A percentile compares a stretch with the other conserved stretches of the same genome.
These are phyloP conservation scores for Pangasius macronema DNA, from an alignment of 2,797 vertebrate genomes.

Conservation along the genomic window DNA sequence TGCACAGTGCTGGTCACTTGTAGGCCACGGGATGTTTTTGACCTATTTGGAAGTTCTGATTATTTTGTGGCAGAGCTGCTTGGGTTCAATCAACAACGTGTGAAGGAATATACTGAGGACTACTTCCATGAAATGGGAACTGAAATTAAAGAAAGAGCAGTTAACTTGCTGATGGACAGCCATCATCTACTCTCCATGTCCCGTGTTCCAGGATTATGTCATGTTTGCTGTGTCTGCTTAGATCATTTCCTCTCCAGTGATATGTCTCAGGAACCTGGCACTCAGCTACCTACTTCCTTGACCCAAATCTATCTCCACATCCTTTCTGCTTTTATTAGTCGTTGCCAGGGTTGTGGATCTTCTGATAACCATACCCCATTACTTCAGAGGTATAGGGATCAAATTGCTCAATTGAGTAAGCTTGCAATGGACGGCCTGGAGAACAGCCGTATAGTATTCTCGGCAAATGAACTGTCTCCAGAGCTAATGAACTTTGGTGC, in stretches of 20 bases:
- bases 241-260: slow-evolving; percentile 68
- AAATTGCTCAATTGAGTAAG: slow-evolving; percentile 73
- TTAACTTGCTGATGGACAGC: slow-evolving; percentile 70
- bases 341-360: slow-evolving; percentile 15
- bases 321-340: slow-evolving; percentile 74
- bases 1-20: slow-evolving; percentile 87
- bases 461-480: slow-evolving; percentile 67
- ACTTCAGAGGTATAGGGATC: slow-evolving; percentile 54
- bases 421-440: slow-evolving; percentile 82
- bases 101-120: slow-evolving; percentile 76
- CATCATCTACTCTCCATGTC: slow-evolving; percentile 81
- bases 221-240: slow-evolving; percentile 83
- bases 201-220: slow-evolving; percentile 81
- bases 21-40: slow-evolving; percentile 72
- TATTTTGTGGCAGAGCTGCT: slow-evolving; percentile 76
- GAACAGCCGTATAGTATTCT: slow-evolving; percentile 78
- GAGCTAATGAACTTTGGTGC: slow-evolving; percentile 73
- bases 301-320: slow-evolving; percentile 86
- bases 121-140: slow-evolving; percentile 74
- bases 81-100: slow-evolving; percentile 75
- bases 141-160: slow-evolving; percentile 63
- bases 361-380: slow-evolving; percentile 20
- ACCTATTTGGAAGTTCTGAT: slow-evolving; percentile 67
- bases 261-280: not conserved
- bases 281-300: slow-evolving; percentile 75